Conservation (phyloP, 1,140 invertebrate species). For the Chironomus tepperi region DNA sequence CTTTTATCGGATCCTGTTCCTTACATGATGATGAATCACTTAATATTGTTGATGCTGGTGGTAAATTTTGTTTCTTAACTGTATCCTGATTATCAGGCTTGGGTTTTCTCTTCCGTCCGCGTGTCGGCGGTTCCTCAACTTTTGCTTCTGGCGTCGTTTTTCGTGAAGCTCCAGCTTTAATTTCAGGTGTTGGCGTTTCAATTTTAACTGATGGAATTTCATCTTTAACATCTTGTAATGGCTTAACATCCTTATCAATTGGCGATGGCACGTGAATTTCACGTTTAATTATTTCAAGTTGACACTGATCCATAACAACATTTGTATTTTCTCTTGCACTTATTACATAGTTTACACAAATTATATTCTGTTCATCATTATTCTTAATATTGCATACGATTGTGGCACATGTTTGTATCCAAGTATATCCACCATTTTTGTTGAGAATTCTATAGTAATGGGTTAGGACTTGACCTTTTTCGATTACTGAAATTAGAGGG, state of each 20-base stretch:
- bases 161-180: background rate
- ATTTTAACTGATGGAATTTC: slow-evolving; percentile 80
- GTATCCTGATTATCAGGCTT: background rate
- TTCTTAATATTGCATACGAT: slow-evolving; percentile 93
- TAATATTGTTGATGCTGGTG: background rate
- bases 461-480: slow-evolving; percentile 93
- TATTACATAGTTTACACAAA: slow-evolving; percentile 91
- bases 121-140: background rate
- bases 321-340: slow-evolving; percentile 85
- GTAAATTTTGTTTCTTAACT: background rate
- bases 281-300: slow-evolving; percentile 51
- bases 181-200: slow-evolving; percentile 39
- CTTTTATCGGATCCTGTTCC: background rate
- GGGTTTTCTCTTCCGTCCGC: background rate
- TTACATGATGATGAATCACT: slow-evolving; percentile 3
- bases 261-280: background rate
- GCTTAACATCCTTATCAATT: slow-evolving; percentile 48
- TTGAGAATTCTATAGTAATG: slow-evolving; percentile 94
- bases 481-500: slow-evolving; percentile 83
- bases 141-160: background rate
- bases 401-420: slow-evolving; percentile 93
- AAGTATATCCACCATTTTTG: slow-evolving; percentile 89
- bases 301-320: slow-evolving; percentile 86
- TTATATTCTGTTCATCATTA: slow-evolving; percentile 91
- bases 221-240: slow-evolving; percentile 68